Evolutionary conservation across 2,888 invertebrate species (phyloP), one percentile per base, ranked within the genome.

Genomic region (Phania funesta): DNA sequence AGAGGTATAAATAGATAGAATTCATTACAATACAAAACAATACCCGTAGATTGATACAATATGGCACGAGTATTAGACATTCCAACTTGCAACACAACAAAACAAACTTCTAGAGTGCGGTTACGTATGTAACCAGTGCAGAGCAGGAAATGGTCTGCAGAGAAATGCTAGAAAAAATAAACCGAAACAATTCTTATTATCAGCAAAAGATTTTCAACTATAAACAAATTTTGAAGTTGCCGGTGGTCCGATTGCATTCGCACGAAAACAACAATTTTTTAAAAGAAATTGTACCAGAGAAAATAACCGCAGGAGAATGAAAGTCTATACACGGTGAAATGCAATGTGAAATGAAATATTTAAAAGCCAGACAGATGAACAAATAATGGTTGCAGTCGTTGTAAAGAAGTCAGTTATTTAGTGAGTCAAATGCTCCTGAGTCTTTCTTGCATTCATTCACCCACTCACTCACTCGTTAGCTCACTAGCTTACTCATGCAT

Each of bases 41-140:
- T 48, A 64, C 70, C 52, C 74, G 65, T 70, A 75, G 38, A 79
- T 70, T 82, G 79, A 79, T 78, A 54, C 74, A 38, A 78, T 74
- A 64, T 78, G 68, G 64, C 65, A 44, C 7, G 4, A 6, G 16
- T 44, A 78, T 82, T 79, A 74, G 70, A 35, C 64, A 82, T 74
- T 74, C 64, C 64, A 82, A 73, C 38, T 13, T 26, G 68, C 75
- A 75, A 75, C 60, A 65, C 38, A 50, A n/a, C 16, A 67, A 20
- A 24, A 22, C 41, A 29, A n/a, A 1, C 46, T n/a, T n/a, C n/a
- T n/a, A n/a, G n/a, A n/a, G n/a, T n/a, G n/a, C n/a, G n/a, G n/a
- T n/a, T n/a, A n/a, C n/a, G n/a, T n/a, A n/a, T n/a, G n/a, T n/a
- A n/a, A n/a, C n/a, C 29, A 16, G n/a, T 8, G n/a, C 13, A 20